Base-by-base conservation (phyloP, 1,140 invertebrate species). In the Doryteuthis pealeii region DNA sequence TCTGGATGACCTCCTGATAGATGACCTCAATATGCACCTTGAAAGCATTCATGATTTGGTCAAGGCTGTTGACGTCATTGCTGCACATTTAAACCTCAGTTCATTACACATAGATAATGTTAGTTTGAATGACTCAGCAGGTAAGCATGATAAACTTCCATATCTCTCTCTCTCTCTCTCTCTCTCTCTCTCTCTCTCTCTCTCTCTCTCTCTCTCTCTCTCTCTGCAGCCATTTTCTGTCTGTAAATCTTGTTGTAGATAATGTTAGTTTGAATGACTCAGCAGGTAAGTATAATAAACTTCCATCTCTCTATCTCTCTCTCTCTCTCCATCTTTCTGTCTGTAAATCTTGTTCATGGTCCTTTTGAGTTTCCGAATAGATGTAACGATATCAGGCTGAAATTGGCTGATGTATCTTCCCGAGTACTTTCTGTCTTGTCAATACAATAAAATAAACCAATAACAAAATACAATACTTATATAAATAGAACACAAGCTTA, bases 21-120 rank as follows among this genome's bases (percentile, higher is more conserved):
- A 62, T n/a, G 72, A 76, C 32, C 10, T 76, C 22, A 70, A 74
- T 22, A 28, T n/a, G 26, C 58, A 70, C 18, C 30, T 76, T 22
- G 40, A 76, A 32, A 74, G 26, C 18, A 33, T 75, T 22, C 18
- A 35, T 12, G 43, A 77, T 67, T 31, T 76, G 32, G 28, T 75
- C 32, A 65, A 35, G 30, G 65, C 73, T 26, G 58, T 92, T 70
- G 87, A 90, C 0, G 90, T 91, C 82, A 80, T 92, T 6, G 86
- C 91, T 31, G 88, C 91, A 77, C 87, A 90, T 0, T 80, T 92
- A 31, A 89, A 90, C 26, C 88, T 92, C 30, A 62, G 54, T 18
- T 14, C 54, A 62, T 28, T 62, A 62, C 54, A 22, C 6, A 8
- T 62, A 0, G 54, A 62, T 28, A n/a, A 22, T 62, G 6, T 62